Evolutionary conservation across 2,113 vertebrate genomes (phyloP).

Genomic region (Notarius lentiginosus): DNA sequence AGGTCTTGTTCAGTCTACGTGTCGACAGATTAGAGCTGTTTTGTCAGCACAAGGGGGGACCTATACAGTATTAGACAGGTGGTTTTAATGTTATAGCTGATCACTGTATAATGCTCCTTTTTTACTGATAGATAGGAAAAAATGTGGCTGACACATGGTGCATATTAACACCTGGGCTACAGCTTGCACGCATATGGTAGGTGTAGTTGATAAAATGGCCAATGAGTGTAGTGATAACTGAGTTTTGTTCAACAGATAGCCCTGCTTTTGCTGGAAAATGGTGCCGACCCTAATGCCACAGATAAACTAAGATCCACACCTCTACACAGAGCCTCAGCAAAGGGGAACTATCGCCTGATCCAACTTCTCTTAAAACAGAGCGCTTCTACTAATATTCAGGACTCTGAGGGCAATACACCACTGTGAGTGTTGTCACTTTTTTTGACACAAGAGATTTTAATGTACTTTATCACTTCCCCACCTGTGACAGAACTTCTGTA

Average conservation of each 20-base stretch:
- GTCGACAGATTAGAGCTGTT: too few relatives aligned
- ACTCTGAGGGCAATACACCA: slow-evolving; percentile 92
- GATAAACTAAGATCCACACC: slow-evolving; percentile 90
- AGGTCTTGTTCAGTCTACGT: too few relatives aligned
- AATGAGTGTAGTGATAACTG: not conserved
- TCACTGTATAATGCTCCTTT: not conserved
- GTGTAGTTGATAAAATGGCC: not conserved
- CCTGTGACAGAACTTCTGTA: not conserved
- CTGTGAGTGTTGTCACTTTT: slow-evolving; percentile 79
- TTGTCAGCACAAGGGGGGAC: too few relatives aligned
- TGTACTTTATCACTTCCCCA: not conserved
- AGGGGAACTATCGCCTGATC: slow-evolving; percentile 90
- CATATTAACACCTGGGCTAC: not conserved
- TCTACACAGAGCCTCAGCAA: slow-evolving; percentile 89
- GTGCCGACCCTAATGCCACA: slow-evolving; percentile 87
- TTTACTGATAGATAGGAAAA: not conserved
- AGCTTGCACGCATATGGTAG: not conserved
- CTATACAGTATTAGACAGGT: too few relatives aligned
- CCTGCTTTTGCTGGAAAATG: slow-evolving; percentile 84
- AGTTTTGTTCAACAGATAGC: slow-evolving; percentile 77
- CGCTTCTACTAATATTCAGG: slow-evolving; percentile 91
- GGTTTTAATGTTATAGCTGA: too few relatives aligned
- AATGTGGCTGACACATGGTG: not conserved
- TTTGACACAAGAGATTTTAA: not conserved
- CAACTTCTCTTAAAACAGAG: slow-evolving; percentile 90